Conservation (phyloP, 2,888 invertebrate species). For the Ichneumoninae sp. region DNA sequence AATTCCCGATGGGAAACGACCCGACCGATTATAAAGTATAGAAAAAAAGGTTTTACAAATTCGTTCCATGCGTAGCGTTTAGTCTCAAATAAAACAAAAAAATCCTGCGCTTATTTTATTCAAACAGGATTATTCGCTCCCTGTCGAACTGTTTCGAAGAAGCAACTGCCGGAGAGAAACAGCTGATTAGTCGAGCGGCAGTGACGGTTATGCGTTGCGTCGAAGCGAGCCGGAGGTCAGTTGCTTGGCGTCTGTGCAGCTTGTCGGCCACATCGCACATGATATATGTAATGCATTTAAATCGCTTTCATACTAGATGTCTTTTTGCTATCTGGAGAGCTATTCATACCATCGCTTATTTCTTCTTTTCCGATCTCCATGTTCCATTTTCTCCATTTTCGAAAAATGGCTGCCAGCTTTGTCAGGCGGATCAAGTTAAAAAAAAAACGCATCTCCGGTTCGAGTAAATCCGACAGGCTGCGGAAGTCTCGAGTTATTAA, state of each 20-base stretch:
- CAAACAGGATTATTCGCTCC: not conserved
- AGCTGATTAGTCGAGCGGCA: not conserved
- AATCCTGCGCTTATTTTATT: not conserved
- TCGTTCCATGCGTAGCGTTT: not conserved
- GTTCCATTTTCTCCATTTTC: not conserved
- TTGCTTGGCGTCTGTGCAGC: not conserved
- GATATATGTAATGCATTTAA: too few relatives aligned
- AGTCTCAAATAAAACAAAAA: not conserved
- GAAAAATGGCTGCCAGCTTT: not conserved
- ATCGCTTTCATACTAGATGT: too few relatives aligned
- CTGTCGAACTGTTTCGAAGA: not conserved
- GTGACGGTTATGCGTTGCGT: not conserved
- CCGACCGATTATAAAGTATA: not conserved
- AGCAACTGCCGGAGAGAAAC: not conserved
- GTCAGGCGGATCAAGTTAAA: not conserved
- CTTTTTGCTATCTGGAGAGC: too few relatives aligned
- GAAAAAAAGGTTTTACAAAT: not conserved
- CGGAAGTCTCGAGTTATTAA: slow-evolving; percentile 39
- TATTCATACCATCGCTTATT: not conserved
- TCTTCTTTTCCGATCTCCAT: not conserved
- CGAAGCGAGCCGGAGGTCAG: not conserved
- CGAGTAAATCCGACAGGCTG: slow-evolving; percentile 30
- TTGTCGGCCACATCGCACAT: not conserved
- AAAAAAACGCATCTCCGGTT: not conserved
- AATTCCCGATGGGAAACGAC: slow-evolving; percentile 20